Evolutionary conservation across 2,113 vertebrate species (phyloP).

Genomic region (Chlorodrepanis virens): DNA sequence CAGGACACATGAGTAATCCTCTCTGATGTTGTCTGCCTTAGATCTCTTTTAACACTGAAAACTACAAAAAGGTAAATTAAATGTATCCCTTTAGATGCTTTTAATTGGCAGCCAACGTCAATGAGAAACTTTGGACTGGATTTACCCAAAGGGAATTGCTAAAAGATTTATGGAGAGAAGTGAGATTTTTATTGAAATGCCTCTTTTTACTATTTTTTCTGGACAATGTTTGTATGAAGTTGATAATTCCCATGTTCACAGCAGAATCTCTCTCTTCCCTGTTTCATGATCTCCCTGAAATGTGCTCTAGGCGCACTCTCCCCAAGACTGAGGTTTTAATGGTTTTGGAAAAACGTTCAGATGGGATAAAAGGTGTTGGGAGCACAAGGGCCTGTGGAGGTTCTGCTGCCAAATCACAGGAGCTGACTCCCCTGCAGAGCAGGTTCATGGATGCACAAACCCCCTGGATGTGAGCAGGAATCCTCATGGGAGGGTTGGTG

Average conservation of each 20-base stretch:
- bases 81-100: neutral
- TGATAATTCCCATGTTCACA: neutral
- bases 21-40: conserved; percentile 20
- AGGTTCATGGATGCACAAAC: accelerated
- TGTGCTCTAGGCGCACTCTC: accelerated
- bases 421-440: neutral
- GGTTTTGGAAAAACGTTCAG: neutral
- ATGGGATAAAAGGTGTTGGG: neutral
- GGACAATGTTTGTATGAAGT: neutral
- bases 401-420: neutral
- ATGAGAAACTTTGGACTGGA: neutral
- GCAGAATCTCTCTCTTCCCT: neutral
- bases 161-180: neutral
- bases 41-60: neutral
- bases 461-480: neutral
- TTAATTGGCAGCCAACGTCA: neutral
- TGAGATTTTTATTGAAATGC: neutral
- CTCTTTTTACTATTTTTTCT: neutral
- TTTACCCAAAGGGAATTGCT: neutral
- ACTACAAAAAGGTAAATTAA: conserved; percentile 2
- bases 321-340: neutral
- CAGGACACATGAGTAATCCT: neutral
- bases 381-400: accelerated
- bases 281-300: neutral
- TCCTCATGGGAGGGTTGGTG: neutral